Conservation (phyloP, 2,888 invertebrate species). For the Spodoptera exigua region DNA sequence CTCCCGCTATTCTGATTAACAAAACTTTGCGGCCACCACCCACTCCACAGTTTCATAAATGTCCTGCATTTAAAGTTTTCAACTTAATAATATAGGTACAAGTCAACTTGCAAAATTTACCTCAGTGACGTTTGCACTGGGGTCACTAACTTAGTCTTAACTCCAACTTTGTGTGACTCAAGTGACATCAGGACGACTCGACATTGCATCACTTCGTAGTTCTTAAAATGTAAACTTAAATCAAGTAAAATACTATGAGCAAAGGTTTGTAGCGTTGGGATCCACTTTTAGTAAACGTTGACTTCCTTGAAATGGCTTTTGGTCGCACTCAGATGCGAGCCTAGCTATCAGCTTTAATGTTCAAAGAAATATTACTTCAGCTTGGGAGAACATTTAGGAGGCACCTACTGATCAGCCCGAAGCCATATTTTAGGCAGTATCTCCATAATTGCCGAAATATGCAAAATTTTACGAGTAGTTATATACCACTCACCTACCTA, state of each 20-base stretch:
- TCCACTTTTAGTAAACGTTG: conserved; percentile 3
- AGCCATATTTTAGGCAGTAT: conserved; percentile 47
- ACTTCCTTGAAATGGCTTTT: conserved; percentile 9
- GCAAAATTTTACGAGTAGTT: conserved; percentile 34
- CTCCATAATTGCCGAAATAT: conserved; percentile 56
- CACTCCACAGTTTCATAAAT: conserved; percentile 73
- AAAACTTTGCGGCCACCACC: conserved; percentile 75
- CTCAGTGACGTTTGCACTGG: conserved; percentile 36
- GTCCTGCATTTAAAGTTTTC: conserved; percentile 74
- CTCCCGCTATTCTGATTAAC: conserved; percentile 80
- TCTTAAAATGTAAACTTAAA: conserved; percentile 1
- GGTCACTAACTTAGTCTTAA: conserved; percentile 35
- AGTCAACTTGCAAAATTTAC: conserved; percentile 50
- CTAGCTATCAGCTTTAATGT: conserved; percentile 18
- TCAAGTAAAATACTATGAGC: background rate
- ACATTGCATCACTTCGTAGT: background rate
- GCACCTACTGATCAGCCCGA: conserved; percentile 40
- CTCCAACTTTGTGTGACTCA: conserved; percentile 37
- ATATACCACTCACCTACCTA: conserved; percentile 16
- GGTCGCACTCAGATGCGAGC: conserved; percentile 3
- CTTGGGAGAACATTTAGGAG: conserved; percentile 26
- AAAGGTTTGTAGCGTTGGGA: conserved; percentile 1
- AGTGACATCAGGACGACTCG: conserved; percentile 9
- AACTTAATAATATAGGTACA: conserved; percentile 65
- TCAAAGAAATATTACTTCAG: conserved; percentile 23